phyloP scores from a whole-genome alignment of 2,888 invertebrate genomes.

The Didymodactylos carnosus region DNA sequence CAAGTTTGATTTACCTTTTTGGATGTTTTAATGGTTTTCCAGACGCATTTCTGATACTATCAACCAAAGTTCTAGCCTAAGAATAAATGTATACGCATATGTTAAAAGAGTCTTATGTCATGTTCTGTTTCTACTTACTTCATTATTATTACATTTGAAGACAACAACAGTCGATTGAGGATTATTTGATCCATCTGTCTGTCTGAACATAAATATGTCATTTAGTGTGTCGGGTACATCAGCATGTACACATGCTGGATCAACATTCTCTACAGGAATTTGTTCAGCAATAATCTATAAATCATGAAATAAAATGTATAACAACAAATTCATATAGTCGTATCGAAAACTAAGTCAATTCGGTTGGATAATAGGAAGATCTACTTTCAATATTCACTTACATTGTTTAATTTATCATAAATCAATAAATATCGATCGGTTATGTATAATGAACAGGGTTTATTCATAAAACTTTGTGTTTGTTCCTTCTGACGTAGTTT shows the following conservation, averaged over 20 bases:
- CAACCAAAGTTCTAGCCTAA: not conserved
- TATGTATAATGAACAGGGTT: not conserved
- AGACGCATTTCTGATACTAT: not conserved
- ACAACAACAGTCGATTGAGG: not conserved
- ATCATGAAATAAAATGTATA: not conserved
- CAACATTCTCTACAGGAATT: not conserved
- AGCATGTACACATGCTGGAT: not conserved
- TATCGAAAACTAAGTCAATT: no score
- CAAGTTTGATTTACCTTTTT: not conserved
- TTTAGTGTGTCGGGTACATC: not conserved
- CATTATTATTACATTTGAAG: not conserved
- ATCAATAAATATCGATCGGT: not conserved
- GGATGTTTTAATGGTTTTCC: not conserved
- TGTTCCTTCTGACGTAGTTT: not conserved
- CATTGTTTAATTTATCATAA: no score
- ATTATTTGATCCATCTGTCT: not conserved
- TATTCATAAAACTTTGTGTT: not conserved
- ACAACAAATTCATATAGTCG: no score
- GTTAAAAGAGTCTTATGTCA: no score
- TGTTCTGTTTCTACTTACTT: no score
- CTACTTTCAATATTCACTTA: no score
- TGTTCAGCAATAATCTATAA: not conserved
- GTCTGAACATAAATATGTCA: not conserved
- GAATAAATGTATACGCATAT: no score
- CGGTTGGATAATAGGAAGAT: no score